Percentiles rank a stretch among this genome's conserved stretches.
Evolutionary conservation across 2,113 vertebrate species (phyloP).

Genomic region (Xiphophorus couchianus): DNA sequence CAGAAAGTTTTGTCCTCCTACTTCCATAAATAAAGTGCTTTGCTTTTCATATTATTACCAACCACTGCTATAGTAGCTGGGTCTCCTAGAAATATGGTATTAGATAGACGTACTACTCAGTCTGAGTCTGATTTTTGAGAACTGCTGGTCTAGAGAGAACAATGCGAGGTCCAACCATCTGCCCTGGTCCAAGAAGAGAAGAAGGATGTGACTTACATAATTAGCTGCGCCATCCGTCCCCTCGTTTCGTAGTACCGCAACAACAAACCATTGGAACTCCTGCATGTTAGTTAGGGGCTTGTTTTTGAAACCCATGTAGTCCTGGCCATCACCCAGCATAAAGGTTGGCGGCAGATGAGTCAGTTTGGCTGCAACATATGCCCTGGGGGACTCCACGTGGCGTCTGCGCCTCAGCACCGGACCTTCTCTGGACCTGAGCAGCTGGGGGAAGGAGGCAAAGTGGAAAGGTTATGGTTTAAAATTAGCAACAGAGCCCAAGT

Average conservation of each 20-base stretch:
- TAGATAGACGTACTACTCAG: background rate
- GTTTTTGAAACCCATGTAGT: conserved; percentile 93
- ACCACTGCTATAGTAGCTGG: background rate
- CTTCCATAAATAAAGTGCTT: no score
- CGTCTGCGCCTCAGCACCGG: conserved; percentile 81
- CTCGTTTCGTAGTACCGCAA: conserved; percentile 88
- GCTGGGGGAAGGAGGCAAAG: conserved; percentile 69
- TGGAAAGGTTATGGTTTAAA: conserved; percentile 3
- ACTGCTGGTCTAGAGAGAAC: background rate
- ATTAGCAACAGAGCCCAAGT: background rate
- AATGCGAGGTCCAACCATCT: background rate
- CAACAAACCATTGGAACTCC: conserved; percentile 92
- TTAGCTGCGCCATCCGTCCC: conserved; percentile 69
- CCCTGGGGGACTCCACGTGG: conserved; percentile 85
- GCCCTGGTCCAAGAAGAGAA: background rate
- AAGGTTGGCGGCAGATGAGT: conserved; percentile 87
- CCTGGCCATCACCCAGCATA: conserved; percentile 92
- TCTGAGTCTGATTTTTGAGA: background rate
- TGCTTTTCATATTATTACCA: background rate
- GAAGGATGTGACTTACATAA: conserved; percentile 63
- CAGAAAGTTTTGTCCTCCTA: no score
- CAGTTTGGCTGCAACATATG: conserved; percentile 93
- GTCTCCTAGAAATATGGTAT: background rate
- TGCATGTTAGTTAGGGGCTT: conserved; percentile 87
- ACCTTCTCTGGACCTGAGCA: conserved; percentile 84